A percentile compares a stretch with the other conserved stretches of the same genome.
Conservation (phyloP, 1,140 invertebrate species). For the Archegozetes longisetosus region DNA sequence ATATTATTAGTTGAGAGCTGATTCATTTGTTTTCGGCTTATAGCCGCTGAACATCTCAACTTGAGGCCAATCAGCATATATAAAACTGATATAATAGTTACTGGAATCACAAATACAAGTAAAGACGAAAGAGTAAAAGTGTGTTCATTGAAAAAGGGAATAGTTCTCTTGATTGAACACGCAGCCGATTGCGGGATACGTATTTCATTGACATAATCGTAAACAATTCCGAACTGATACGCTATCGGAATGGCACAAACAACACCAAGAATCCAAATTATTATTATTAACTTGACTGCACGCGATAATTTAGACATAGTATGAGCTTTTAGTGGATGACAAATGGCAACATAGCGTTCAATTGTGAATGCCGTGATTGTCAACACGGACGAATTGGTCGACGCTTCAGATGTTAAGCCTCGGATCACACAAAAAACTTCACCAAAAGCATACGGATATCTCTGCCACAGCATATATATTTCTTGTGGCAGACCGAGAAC, state of each 20-base stretch:
- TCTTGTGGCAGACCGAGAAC: slow-evolving; percentile 53
- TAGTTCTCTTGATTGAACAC: slow-evolving; percentile 16
- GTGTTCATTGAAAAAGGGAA: slow-evolving; percentile 31
- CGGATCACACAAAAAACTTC: slow-evolving; percentile 65
- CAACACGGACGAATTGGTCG: slow-evolving; percentile 78
- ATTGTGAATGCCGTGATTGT: slow-evolving; percentile 86
- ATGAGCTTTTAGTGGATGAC: slow-evolving; percentile 54
- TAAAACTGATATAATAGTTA: slow-evolving; percentile 65
- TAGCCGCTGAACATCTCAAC: neutral
- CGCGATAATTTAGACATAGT: slow-evolving; percentile 30
- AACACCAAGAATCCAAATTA: slow-evolving; percentile 29
- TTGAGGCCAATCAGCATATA: slow-evolving; percentile 37
- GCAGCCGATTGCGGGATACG: slow-evolving; percentile 10
- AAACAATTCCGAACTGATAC: slow-evolving; percentile 29
- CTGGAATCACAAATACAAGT: slow-evolving; percentile 65
- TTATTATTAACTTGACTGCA: slow-evolving; percentile 29
- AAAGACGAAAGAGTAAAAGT: slow-evolving; percentile 66
- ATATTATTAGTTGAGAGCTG: neutral
- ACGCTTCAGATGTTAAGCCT: slow-evolving; percentile 68
- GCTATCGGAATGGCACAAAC: slow-evolving; percentile 37
- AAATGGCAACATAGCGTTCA: slow-evolving; percentile 84
- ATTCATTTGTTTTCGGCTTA: neutral
- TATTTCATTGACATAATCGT: neutral
- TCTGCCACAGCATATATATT: slow-evolving; percentile 68
- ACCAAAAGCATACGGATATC: slow-evolving; percentile 73